phyloP scores from a whole-genome alignment of 2,113 vertebrate species.

The Scatophagus argus region DNA sequence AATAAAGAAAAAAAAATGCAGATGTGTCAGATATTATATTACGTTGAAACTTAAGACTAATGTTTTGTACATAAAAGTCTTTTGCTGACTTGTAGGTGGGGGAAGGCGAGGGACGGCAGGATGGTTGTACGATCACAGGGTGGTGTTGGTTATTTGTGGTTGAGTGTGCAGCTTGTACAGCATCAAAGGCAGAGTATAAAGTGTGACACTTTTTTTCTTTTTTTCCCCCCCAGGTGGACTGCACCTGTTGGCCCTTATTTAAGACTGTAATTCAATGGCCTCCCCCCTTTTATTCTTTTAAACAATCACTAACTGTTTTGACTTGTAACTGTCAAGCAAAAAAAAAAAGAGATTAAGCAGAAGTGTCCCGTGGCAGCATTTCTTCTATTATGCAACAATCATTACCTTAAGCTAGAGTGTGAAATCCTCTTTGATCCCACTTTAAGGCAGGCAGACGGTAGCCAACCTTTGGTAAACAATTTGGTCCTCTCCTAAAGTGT shows the following conservation, averaged over 20 bases:
- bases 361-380: constrained; percentile 28
- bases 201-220: constrained; percentile 44
- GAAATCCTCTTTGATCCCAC: constrained; percentile 59
- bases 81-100: not conserved
- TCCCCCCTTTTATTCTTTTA: constrained; percentile 25
- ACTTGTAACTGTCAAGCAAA: constrained; percentile 50
- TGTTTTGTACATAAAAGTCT: not conserved
- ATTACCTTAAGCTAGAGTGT: constrained; percentile 36
- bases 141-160: constrained; percentile 15
- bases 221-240: constrained; percentile 71
- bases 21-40: constrained; percentile 37
- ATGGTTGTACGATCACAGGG: constrained; percentile 2
- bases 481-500: not conserved
- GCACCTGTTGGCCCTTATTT: constrained; percentile 73
- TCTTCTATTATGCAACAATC: constrained; percentile 50
- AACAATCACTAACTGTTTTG: constrained; percentile 50
- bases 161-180: constrained; percentile 29
- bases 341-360: constrained; percentile 52
- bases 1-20: constrained; percentile 34
- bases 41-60: constrained; percentile 7
- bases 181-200: constrained; percentile 56
- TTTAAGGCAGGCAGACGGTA: constrained; percentile 29
- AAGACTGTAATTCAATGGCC: constrained; percentile 45
- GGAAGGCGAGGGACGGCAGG: not conserved
- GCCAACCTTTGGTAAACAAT: constrained; percentile 45